Evolutionary conservation across 2,888 invertebrate genomes (phyloP), one percentile per base, ranked within the genome.

Genomic region (Oxyteleia sp.): DNA sequence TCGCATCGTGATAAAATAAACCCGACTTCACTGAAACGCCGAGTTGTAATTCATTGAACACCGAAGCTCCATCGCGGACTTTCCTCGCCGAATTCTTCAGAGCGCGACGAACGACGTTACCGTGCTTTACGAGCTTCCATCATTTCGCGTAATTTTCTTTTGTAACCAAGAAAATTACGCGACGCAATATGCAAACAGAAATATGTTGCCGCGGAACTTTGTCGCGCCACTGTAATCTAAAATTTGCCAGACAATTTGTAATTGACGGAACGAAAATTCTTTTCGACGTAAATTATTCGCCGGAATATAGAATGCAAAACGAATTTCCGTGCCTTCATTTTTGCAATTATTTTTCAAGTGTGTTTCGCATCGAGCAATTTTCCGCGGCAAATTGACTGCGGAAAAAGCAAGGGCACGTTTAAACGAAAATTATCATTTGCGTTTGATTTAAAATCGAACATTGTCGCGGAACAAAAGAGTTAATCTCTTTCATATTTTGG

Each of bases 91-190:
- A n/a, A 23, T 47, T 49, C 49, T 51, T 71, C 35, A 71, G 47
- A 71, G 57, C 0, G 23, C 23, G 4, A 43, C 23, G 47, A 57
- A 57, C 35, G 29, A n/a, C 11, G 47, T 69, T 69, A 69, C 13
- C 23, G 5, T 13, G 18, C 45, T 55, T 16, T 38, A 43, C 49
- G 20, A 16, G 35, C 29, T 63, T 26, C 53, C 18, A 61, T 61
- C 51, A 32, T 63, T 61, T 49, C 43, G 32, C 20, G 61, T 61
- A 61, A 72, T 72, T 72, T 61, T 72, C 51, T 74, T 38, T 53
- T 29, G 53, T 45, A 29, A 63, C 63, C 29, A 47, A 47, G 57
- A 75, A 75, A 55, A 72, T 74, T 55, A 63, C 53, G 20, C 35
- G 32, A 16, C 35, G 51, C 51, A 41, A 59, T 38, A 49, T 49